Evolutionary conservation across 2,888 invertebrate species (phyloP), one percentile per base, ranked within the genome.

Genomic region (Amiota communis): DNA sequence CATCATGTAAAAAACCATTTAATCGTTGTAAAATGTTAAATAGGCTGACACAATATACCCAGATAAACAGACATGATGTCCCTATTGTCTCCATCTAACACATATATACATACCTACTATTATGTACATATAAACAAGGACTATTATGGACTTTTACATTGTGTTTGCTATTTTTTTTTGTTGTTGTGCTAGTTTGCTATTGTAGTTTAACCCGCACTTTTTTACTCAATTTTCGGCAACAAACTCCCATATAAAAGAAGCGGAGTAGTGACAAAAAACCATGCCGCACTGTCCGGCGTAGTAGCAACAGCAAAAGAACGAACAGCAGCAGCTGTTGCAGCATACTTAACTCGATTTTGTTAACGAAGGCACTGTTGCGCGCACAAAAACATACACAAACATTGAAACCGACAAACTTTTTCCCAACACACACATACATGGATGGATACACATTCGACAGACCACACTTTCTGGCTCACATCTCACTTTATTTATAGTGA

Each of bases 171-270:
- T 36, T 13, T 11, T 36, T 61, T 23, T 13, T 11, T 36, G 36
- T 23, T 61, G 6, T 36, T 36, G 3, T 36, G 36, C 6, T 2
- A 36, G 3, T 36, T 36, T 36, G 36, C 36, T 36, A n/a, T n/a
- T n/a, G n/a, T n/a, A 36, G 13, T 67, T 20, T 68, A 53, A 53
- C 67, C 67, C 67, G 67, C 67, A 68, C 13, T 68, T 68, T 51
- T 36, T 68, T 51, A 13, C 23, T 53, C 23, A 68, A 53, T 53
- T 68, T 68, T n/a, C 36, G 15, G 49, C 13, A 15, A 0, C 8
- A 46, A 63, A 63, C 17, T 56, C 1, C 53, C 6, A 10, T 17
- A n/a, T 1, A 57, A 17, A 20, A 59, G 20, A 59, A 6, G 36
- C 3, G 6, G 36, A 59, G 17, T 2, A 15, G 17, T 48, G 17